A percentile compares a stretch with the other conserved stretches of the same genome.
phyloP scores from a whole-genome alignment of 2,888 invertebrate genomes.

The Cenopis cana region DNA sequence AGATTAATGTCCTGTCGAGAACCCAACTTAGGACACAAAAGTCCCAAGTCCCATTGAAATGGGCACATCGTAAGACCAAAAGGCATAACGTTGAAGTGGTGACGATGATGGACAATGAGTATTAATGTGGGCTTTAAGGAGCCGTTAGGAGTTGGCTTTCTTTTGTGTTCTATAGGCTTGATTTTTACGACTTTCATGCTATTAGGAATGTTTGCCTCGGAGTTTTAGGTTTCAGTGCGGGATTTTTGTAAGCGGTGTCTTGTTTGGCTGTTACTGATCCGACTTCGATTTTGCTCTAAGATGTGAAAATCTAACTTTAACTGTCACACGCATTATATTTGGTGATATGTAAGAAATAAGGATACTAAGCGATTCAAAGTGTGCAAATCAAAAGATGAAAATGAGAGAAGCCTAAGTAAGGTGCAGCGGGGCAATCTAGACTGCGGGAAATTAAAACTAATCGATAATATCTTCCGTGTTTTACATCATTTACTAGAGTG shows the following conservation, averaged over 20 bases:
- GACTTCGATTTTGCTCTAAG: not conserved
- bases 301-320: no score
- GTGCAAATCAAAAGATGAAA: no score
- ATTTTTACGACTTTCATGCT: conserved; percentile 30
- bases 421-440: no score
- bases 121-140: conserved; percentile 39
- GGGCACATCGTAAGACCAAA: conserved; percentile 10
- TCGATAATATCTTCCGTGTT: no score
- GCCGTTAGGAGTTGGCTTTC: conserved; percentile 39
- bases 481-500: no score
- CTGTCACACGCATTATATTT: no score
- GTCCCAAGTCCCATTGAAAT: conserved; percentile 15
- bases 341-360: no score
- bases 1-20: conserved; percentile 77
- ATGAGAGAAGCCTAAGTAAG: no score
- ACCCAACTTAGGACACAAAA: not conserved
- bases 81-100: conserved; percentile 10
- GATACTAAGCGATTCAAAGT: no score
- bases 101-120: conserved; percentile 34
- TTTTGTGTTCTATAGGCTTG: conserved; percentile 33
- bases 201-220: conserved; percentile 17
- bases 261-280: not conserved
- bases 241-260: not conserved
- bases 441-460: no score
- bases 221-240: not conserved